phyloP scores from a whole-genome alignment of 2,113 vertebrate species.

The Albula glossodonta region DNA sequence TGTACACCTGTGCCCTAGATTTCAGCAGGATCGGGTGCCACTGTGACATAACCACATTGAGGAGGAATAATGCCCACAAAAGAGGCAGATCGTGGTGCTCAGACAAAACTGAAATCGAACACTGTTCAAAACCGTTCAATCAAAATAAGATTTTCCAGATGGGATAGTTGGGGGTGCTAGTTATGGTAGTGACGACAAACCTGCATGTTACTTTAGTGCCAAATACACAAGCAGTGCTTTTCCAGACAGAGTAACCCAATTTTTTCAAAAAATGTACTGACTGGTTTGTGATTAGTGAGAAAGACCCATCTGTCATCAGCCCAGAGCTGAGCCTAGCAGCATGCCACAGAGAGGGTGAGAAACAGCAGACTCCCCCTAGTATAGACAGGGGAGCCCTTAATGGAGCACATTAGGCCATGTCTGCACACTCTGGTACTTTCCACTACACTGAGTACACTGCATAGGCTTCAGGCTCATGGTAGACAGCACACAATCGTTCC shows the following conservation, averaged over 20 bases:
- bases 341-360: background rate
- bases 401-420: background rate
- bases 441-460: background rate
- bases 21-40: background rate
- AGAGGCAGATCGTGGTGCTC: background rate
- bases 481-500: background rate
- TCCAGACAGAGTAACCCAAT: background rate
- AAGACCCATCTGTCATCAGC: conserved; percentile 1
- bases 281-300: background rate
- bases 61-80: background rate
- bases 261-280: background rate
- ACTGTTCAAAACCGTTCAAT: background rate
- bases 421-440: background rate
- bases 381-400: background rate
- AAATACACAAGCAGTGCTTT: background rate
- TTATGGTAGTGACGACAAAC: background rate
- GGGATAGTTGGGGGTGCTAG: background rate
- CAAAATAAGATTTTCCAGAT: background rate
- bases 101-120: background rate
- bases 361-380: background rate
- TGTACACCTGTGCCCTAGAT: background rate
- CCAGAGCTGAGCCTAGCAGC: background rate
- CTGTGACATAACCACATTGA: background rate
- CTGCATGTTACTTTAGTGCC: background rate
- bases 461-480: background rate